Evolutionary conservation across 2,113 vertebrate genomes (phyloP).

Genomic region (Thomomys bottae): DNA sequence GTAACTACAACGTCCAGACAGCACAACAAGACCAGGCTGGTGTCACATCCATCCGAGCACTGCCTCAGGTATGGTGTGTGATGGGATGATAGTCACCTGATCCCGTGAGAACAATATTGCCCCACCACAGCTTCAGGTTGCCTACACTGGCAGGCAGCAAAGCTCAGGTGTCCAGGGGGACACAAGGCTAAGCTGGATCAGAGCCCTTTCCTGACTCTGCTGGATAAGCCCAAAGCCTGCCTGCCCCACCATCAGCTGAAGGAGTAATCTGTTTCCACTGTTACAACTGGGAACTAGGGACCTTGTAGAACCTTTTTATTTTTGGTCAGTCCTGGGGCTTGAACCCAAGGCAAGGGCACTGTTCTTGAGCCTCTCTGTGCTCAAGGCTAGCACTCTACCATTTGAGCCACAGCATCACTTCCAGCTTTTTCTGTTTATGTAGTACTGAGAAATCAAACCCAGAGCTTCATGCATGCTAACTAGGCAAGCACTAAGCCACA

Average conservation of each 20-base stretch:
- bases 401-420: too few species aligned
- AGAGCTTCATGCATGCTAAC: too few species aligned
- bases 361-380: too few species aligned
- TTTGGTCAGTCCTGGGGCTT: too few species aligned
- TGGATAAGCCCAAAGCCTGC: neutral
- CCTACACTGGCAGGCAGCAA: neutral
- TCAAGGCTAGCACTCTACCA: too few species aligned
- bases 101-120: neutral
- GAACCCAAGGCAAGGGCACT: too few species aligned
- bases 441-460: too few species aligned
- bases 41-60: slow-evolving; percentile 92
- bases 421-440: too few species aligned
- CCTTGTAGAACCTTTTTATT: slow-evolving; percentile 4
- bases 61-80: slow-evolving; percentile 89
- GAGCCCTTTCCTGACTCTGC: neutral
- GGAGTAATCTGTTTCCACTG: neutral
- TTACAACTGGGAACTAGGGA: neutral
- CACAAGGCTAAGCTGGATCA: neutral
- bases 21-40: slow-evolving; percentile 85
- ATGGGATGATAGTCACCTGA: neutral
- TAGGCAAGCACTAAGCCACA: too few species aligned
- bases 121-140: neutral
- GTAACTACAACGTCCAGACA: slow-evolving; percentile 79
- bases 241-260: neutral
- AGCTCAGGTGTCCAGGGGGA: neutral